These are phyloP conservation scores for Agonopterix heracliana DNA, from an alignment of 2,888 invertebrate genomes.

Conservation along the genomic window DNA sequence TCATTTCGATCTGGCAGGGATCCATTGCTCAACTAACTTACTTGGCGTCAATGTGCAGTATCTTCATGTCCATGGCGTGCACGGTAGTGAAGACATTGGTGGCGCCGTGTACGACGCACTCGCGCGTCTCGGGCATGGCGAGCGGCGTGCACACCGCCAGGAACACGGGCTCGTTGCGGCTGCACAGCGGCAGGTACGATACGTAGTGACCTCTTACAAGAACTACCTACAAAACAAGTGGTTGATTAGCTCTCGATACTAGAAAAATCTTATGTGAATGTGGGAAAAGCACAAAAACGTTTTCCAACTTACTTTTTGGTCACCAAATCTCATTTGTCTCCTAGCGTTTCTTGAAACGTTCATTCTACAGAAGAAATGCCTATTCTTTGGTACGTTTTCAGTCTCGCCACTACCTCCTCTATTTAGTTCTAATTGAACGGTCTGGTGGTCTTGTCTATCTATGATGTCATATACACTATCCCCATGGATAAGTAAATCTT, in stretches of 20 bases:
- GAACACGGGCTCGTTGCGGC: constrained; percentile 97
- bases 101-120: constrained; percentile 96
- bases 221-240: constrained; percentile 80
- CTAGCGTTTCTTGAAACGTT: constrained; percentile 98
- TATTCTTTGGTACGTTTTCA: constrained; percentile 75
- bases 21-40: constrained; percentile 80
- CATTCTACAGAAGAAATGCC: constrained; percentile 98
- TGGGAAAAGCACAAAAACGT: too few relatives aligned
- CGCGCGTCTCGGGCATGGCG: constrained; percentile 97
- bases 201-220: constrained; percentile 97
- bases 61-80: constrained; percentile 98
- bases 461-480: constrained; percentile 99
- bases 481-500: constrained; percentile 98
- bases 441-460: constrained; percentile 98
- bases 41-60: constrained; percentile 96
- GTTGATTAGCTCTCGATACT: background rate
- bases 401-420: constrained; percentile 71
- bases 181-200: constrained; percentile 93
- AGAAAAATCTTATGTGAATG: too few relatives aligned
- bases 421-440: constrained; percentile 94
- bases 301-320: constrained; percentile 90
- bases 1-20: too few relatives aligned
- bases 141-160: constrained; percentile 97
- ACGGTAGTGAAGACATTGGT: constrained; percentile 98
- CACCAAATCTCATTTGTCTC: constrained; percentile 97